These are phyloP conservation scores for Garra rufa DNA, from an alignment of 2,113 vertebrate genomes.

Conservation along the genomic window DNA sequence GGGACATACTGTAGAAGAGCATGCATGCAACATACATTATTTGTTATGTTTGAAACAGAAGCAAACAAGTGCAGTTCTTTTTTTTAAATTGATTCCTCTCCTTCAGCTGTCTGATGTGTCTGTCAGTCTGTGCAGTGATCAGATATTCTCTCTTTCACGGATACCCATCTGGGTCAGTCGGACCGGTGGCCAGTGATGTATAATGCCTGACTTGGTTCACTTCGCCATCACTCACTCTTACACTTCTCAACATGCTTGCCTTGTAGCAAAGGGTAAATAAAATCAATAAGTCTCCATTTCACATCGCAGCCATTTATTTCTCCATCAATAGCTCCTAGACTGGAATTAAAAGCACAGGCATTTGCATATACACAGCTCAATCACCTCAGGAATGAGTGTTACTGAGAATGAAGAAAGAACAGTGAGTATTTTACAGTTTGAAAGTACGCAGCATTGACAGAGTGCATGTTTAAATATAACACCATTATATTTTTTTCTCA, in stretches of 20 bases:
- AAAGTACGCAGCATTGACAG: not conserved
- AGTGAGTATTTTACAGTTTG: not conserved
- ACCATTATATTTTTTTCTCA: not conserved
- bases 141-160: not conserved
- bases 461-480: not conserved
- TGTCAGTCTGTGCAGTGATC: constrained; percentile 24
- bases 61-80: not conserved
- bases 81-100: not conserved
- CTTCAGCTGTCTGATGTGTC: not conserved
- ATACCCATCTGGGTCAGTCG: constrained; percentile 37
- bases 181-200: constrained; percentile 46
- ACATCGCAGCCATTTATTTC: constrained; percentile 62
- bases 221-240: constrained; percentile 60
- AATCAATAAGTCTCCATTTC: constrained; percentile 68
- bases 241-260: constrained; percentile 56
- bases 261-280: constrained; percentile 51
- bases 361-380: constrained; percentile 35
- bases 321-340: constrained; percentile 55
- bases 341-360: constrained; percentile 40
- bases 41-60: not conserved
- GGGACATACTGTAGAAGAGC: not conserved
- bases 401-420: not conserved
- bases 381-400: not conserved
- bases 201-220: constrained; percentile 40
- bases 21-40: not conserved